Evolutionary conservation across 2,113 vertebrate genomes (phyloP), one percentile per base, ranked within the genome.

Genomic region (Cryptomyrus ogoouensis): DNA sequence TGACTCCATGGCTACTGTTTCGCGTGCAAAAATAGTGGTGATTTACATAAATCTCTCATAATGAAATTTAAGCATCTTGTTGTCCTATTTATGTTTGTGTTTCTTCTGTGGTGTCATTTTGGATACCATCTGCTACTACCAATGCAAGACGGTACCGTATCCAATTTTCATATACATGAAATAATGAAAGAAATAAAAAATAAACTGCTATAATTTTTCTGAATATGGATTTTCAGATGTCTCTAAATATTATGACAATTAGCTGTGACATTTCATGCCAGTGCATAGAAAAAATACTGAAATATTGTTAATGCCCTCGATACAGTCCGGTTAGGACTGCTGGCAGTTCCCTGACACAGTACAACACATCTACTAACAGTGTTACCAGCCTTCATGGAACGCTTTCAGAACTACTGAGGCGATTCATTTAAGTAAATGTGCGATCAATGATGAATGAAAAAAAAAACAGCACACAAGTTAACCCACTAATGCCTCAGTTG

Each of bases 371-470:
- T 62, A 88, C 88, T 92, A 93, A 93, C 90, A 91, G 91, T 89
- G 90, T 91, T 94, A 95, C 91, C 91, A 93, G 87, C 92, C 93
- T 91, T 92, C 91, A 88, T 91, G 90, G 89, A 90, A 88, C 56
- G 90, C 91, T 94, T 94, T 94, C 92, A 92, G 91, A 92, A 83
- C 91, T 88, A 90, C 89, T 90, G 91, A 93, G 90, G 88, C 90
- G 74, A 91, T 92, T 93, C 90, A 93, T 94, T 93, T 93, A 93
- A 93, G 91, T 91, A 93, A 93, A 93, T 77, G 89, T 92, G 91
- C 90, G 92, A 93, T 93, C 92, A 92, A 91, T 92, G 92, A 91
- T 88, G 53, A 93, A 90, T 89, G 87, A 91, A 46, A 88, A 70
- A 92, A 88, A 89, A 27, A 85, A 31, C 50, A 89, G 53, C 44